Percentiles rank a stretch among this genome's conserved stretches.
Evolutionary conservation across 2,888 invertebrate species (phyloP).

Genomic region (Anoplius nigerrimus): DNA sequence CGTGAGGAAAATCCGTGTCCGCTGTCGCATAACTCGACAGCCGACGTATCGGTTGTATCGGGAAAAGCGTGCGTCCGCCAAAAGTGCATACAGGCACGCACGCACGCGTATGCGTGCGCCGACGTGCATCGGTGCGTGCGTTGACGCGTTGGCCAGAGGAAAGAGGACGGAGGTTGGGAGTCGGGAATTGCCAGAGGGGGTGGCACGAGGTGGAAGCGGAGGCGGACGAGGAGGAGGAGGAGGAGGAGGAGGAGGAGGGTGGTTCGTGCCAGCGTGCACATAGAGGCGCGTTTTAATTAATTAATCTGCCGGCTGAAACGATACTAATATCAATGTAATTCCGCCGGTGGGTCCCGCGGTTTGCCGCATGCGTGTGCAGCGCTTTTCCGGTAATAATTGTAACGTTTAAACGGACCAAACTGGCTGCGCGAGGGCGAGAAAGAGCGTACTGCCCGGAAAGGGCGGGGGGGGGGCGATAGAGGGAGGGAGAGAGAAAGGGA

Average conservation of each 20-base stretch:
- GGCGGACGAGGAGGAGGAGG: neutral
- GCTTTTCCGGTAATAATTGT: conserved; percentile 64
- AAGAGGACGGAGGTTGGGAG: conserved; percentile 29
- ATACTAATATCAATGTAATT: conserved; percentile 73
- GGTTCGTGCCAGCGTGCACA: conserved; percentile 16
- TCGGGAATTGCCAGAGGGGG: conserved; percentile 11
- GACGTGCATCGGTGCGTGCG: conserved; percentile 15
- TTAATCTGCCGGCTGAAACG: conserved; percentile 69
- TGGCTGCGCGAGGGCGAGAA: conserved; percentile 15
- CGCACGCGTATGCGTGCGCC: neutral
- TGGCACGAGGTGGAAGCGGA: conserved; percentile 20
- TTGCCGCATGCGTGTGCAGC: conserved; percentile 64
- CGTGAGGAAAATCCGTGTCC: too few species aligned
- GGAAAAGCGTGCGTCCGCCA: too few species aligned
- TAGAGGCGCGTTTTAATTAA: conserved; percentile 70
- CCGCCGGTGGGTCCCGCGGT: conserved; percentile 65
- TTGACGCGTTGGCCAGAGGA: conserved; percentile 14
- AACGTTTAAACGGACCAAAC: conserved; percentile 55
- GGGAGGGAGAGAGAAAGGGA: conserved; percentile 8
- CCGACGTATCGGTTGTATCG: too few species aligned
- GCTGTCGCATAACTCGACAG: neutral
- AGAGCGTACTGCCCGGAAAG: neutral
- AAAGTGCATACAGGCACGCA: neutral
- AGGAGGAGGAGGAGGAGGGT: conserved; percentile 6
- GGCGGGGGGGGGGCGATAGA: conserved; percentile 2